Percentiles rank a stretch among this genome's conserved stretches.
phyloP scores from a whole-genome alignment of 2,113 vertebrate genomes.

The Nymphicus hollandicus region DNA sequence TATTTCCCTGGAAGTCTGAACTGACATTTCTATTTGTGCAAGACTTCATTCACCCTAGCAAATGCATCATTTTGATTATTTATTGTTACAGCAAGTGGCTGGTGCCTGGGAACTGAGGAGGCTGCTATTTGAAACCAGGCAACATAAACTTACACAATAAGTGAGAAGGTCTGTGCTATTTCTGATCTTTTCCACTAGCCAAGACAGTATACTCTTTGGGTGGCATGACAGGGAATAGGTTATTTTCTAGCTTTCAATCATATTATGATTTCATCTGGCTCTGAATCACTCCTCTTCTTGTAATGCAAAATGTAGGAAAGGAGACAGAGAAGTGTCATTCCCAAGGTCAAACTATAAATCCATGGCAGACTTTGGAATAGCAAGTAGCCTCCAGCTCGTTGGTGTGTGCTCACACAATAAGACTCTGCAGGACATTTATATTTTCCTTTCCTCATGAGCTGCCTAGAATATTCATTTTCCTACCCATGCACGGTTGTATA shows the following conservation, averaged over 20 bases:
- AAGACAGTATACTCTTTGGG: neutral
- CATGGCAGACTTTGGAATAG: neutral
- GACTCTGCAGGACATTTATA: neutral
- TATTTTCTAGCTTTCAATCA: slow-evolving; percentile 19
- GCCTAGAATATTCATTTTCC: slow-evolving; percentile 1
- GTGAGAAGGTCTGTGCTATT: neutral
- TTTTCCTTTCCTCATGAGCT: neutral
- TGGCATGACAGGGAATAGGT: neutral
- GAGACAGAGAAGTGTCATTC: neutral
- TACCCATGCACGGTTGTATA: neutral
- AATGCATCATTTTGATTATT: neutral
- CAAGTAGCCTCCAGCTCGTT: neutral
- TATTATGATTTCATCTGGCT: slow-evolving; percentile 6
- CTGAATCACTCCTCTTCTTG: neutral
- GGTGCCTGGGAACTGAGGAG: neutral
- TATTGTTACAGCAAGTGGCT: neutral
- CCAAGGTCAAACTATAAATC: slow-evolving; percentile 34
- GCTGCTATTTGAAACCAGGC: neutral
- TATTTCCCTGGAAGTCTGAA: neutral
- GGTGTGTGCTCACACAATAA: neutral
- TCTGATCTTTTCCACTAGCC: neutral
- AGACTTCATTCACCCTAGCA: neutral
- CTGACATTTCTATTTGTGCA: neutral
- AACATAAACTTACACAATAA: neutral
- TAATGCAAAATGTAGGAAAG: slow-evolving; percentile 7